These are phyloP conservation scores for Carduelis carduelis DNA, from an alignment of 2,797 vertebrate genomes.

Conservation along the genomic window DNA sequence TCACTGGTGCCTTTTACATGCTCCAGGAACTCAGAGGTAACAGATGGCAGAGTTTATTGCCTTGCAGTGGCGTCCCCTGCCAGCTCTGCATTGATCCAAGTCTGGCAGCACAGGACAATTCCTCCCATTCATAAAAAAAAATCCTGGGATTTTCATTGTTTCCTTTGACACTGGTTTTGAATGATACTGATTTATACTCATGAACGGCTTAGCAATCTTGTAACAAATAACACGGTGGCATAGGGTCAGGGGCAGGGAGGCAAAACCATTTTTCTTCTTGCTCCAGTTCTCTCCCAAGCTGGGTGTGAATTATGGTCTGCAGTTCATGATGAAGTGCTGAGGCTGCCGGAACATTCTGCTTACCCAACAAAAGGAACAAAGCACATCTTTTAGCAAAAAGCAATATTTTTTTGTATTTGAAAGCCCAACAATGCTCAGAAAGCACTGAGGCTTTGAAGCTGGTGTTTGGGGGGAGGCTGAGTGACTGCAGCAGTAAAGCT, in stretches of 20 bases:
- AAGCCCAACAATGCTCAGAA: accelerated
- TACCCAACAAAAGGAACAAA: constrained; percentile 33
- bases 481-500: background rate
- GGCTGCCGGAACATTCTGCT: background rate
- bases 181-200: background rate
- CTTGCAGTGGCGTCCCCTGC: background rate
- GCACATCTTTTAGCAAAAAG: background rate
- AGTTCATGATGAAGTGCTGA: constrained; percentile 31
- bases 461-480: background rate
- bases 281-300: background rate
- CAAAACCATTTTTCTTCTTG: constrained; percentile 10
- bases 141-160: background rate
- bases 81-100: background rate
- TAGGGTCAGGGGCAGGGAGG: background rate
- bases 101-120: background rate
- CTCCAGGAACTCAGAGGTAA: background rate
- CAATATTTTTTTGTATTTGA: background rate
- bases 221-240: background rate
- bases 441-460: background rate
- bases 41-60: constrained; percentile 30
- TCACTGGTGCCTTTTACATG: background rate
- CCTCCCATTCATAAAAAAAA: constrained; percentile 58
- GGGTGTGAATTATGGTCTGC: background rate
- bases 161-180: background rate
- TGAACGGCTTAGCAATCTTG: background rate